Evolutionary conservation across 1,140 invertebrate genomes (phyloP).

Genomic region (Drosophila simulans): DNA sequence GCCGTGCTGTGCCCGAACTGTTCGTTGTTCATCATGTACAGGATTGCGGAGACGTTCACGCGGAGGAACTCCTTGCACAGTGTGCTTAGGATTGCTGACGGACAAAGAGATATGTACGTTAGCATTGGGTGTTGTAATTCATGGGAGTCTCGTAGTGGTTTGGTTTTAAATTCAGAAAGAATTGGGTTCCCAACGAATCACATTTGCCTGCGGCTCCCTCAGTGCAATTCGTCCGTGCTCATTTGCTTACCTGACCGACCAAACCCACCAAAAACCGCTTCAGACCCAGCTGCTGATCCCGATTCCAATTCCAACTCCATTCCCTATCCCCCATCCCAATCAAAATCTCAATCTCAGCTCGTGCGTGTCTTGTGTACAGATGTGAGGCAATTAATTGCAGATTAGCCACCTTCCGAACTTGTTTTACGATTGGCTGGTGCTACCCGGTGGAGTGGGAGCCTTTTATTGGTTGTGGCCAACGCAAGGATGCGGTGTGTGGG

Average conservation of each 20-base stretch:
- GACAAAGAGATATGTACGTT: not conserved
- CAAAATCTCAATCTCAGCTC: constrained; percentile 16
- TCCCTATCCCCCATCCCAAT: not conserved
- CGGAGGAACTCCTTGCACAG: constrained; percentile 95
- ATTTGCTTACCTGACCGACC: constrained; percentile 23
- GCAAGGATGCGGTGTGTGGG: not conserved
- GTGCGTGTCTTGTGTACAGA: constrained; percentile 70
- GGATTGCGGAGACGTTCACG: constrained; percentile 94
- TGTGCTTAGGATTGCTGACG: constrained; percentile 91
- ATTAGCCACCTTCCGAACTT: constrained; percentile 66
- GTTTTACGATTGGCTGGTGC: constrained; percentile 20
- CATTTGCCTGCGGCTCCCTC: too few relatives aligned
- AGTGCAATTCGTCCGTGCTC: not conserved
- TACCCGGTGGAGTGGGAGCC: constrained; percentile 2
- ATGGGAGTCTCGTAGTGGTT: not conserved
- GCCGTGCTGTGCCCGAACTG: constrained; percentile 94
- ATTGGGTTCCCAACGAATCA: too few relatives aligned
- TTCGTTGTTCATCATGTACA: constrained; percentile 97
- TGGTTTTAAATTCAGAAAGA: not conserved
- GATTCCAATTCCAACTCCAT: not conserved
- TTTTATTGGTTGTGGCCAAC: constrained; percentile 40
- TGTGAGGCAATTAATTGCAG: constrained; percentile 77
- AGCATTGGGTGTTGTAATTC: not conserved
- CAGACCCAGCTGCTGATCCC: too few relatives aligned
- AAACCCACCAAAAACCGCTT: not conserved